Percentiles rank a stretch among this genome's conserved stretches.
Conservation (phyloP, 2,113 vertebrate genomes). For the Takifugu bimaculatus region DNA sequence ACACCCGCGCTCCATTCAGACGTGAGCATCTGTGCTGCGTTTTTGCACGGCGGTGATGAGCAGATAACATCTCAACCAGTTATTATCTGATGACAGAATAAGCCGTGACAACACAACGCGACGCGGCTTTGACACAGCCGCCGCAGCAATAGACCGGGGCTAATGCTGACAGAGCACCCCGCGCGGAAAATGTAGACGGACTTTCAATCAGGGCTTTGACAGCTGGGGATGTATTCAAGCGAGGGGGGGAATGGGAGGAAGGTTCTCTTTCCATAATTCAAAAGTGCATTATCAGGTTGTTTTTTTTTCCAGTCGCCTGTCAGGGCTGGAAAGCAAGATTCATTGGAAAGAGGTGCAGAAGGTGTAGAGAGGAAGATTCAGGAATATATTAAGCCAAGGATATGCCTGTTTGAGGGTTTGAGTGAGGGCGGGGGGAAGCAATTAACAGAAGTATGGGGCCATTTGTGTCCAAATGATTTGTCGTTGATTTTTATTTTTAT, state of each 20-base stretch:
- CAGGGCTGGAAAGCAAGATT: conserved; percentile 39
- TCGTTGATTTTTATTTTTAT: no score
- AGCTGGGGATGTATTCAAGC: conserved; percentile 54
- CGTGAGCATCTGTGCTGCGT: conserved; percentile 27
- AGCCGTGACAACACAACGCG: conserved; percentile 59
- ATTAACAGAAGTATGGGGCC: not conserved
- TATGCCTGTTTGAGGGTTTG: not conserved
- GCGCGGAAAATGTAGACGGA: conserved; percentile 55
- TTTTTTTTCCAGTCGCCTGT: conserved; percentile 41
- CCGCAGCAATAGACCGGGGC: conserved; percentile 59
- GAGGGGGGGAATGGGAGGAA: conserved; percentile 19
- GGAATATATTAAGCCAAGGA: not conserved
- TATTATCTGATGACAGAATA: conserved; percentile 56
- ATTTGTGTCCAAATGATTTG: no score
- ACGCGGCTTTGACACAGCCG: conserved; percentile 39
- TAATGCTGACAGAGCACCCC: conserved; percentile 60
- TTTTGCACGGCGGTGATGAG: conserved; percentile 30
- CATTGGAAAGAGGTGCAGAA: conserved; percentile 29
- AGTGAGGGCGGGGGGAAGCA: not conserved
- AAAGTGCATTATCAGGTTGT: conserved; percentile 46
- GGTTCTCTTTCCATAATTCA: conserved; percentile 65
- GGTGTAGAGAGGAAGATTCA: not conserved
- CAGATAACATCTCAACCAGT: conserved; percentile 57
- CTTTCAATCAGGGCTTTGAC: conserved; percentile 64
- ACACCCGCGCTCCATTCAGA: conserved; percentile 2